Conservation (phyloP, 2,797 vertebrate species). For the Spheniscus humboldti region DNA sequence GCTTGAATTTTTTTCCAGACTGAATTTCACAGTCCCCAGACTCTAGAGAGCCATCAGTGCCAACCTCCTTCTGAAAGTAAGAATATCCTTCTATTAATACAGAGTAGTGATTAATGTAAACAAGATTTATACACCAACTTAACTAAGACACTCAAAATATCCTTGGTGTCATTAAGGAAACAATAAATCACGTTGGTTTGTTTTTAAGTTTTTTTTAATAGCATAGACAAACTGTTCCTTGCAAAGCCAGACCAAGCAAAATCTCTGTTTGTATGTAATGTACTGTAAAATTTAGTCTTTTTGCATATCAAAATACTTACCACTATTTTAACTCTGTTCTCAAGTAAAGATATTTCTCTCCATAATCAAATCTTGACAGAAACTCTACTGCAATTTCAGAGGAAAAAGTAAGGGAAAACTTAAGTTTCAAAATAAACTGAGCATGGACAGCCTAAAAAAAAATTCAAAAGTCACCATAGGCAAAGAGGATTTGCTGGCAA, state of each 20-base stretch:
- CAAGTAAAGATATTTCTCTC: neutral
- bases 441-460: neutral
- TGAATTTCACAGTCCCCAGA: neutral
- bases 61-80: neutral
- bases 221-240: neutral
- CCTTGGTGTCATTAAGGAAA: neutral
- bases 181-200: neutral
- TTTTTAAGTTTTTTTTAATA: neutral
- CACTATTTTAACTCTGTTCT: neutral
- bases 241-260: neutral
- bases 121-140: neutral
- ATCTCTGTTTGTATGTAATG: neutral
- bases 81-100: neutral
- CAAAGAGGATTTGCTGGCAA: neutral
- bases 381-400: neutral
- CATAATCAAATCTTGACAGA: neutral
- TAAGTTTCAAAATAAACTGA: neutral
- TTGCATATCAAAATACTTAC: neutral
- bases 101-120: neutral
- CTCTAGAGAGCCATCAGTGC: neutral
- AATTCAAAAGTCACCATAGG: neutral
- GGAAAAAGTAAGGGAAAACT: neutral
- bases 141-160: neutral
- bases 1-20: neutral
- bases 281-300: neutral